Evolutionary conservation across 2,797 vertebrate species (phyloP).

Genomic region (Parotocinclus haroldoi): DNA sequence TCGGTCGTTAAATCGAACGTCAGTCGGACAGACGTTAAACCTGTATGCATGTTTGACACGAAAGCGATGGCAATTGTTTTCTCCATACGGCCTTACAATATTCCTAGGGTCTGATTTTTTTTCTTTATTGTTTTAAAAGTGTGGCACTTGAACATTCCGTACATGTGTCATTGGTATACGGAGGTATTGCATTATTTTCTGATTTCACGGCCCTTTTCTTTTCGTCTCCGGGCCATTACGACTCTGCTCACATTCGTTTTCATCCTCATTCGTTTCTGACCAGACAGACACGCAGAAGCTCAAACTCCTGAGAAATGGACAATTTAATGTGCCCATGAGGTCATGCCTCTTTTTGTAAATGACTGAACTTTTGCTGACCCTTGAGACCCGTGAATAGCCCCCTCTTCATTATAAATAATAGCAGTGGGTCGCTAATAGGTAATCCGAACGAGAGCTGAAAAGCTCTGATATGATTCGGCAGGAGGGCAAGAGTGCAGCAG

Average conservation of each 20-base stretch:
- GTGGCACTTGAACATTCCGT: too few relatives aligned
- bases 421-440: conserved; percentile 62
- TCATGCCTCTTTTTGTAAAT: conserved; percentile 54
- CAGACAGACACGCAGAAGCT: conserved; percentile 34
- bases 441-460: conserved; percentile 62
- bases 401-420: conserved; percentile 68
- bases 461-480: conserved; percentile 57
- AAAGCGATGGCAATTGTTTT: too few relatives aligned
- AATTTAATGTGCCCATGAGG: conserved; percentile 52
- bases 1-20: too few relatives aligned
- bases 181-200: too few relatives aligned
- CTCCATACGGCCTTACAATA: too few relatives aligned
- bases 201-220: background rate
- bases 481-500: conserved; percentile 57
- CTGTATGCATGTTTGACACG: too few relatives aligned
- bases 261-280: conserved; percentile 21
- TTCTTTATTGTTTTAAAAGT: too few relatives aligned
- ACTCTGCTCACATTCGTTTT: conserved; percentile 21
- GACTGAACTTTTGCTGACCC: conserved; percentile 68
- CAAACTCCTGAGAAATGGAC: conserved; percentile 44
- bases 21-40: too few relatives aligned
- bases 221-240: conserved; percentile 11
- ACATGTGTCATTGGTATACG: too few relatives aligned
- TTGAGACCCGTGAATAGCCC: conserved; percentile 61
- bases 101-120: too few relatives aligned